Evolutionary conservation across 2,888 invertebrate species (phyloP).

Genomic region (Papilio demoleus): DNA sequence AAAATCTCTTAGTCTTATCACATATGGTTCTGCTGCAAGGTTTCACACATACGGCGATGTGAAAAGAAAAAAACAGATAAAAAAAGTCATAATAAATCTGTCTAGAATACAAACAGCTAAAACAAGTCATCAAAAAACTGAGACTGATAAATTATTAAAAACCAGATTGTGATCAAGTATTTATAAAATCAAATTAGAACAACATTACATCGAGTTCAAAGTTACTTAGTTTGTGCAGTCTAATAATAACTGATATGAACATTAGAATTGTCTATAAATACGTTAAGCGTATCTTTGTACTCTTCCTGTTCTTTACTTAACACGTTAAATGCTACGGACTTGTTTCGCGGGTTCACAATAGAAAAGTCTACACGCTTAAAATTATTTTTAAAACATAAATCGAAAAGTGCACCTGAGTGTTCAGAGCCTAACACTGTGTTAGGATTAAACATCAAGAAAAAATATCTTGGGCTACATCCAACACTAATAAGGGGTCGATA

Average conservation of each 20-base stretch:
- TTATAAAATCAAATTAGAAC: background rate
- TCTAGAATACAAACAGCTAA: background rate
- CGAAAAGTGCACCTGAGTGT: too few relatives aligned
- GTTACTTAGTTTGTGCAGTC: background rate
- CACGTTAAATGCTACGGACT: background rate
- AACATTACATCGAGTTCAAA: background rate
- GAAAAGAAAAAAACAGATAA: background rate
- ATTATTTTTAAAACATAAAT: too few relatives aligned
- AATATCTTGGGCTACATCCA: too few relatives aligned
- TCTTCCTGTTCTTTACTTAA: conserved; percentile 30
- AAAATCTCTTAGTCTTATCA: background rate
- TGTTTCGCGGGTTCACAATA: too few relatives aligned
- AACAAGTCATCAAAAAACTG: background rate
- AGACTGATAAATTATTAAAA: background rate
- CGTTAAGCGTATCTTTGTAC: conserved; percentile 1
- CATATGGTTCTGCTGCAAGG: background rate
- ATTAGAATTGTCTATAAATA: conserved; percentile 1
- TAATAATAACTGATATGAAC: conserved; percentile 10
- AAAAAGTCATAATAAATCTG: background rate
- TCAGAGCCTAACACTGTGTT: too few relatives aligned
- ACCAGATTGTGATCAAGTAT: background rate
- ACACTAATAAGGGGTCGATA: too few relatives aligned
- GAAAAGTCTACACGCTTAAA: too few relatives aligned
- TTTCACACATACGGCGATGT: background rate
- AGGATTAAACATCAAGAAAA: too few relatives aligned